These are phyloP conservation scores for Agraylea sexmaculata DNA, from an alignment of 1,140 invertebrate species.

Conservation along the genomic window DNA sequence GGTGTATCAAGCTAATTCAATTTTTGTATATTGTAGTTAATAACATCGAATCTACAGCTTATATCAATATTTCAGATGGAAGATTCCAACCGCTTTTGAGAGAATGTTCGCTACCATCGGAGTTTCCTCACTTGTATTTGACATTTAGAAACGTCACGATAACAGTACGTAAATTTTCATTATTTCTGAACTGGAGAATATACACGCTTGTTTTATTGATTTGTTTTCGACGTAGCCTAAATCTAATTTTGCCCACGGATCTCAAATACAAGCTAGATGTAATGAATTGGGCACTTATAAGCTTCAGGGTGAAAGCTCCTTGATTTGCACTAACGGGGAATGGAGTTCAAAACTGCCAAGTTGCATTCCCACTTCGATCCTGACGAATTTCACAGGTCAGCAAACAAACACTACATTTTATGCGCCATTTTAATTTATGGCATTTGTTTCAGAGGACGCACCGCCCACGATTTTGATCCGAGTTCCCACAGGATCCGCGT, in stretches of 20 bases:
- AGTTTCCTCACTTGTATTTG: slow-evolving; percentile 30
- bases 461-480: slow-evolving; percentile 74
- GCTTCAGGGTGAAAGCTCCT: slow-evolving; percentile 51
- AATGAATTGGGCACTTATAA: slow-evolving; percentile 72
- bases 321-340: slow-evolving; percentile 65
- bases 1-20: too few relatives aligned
- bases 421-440: slow-evolving; percentile 12
- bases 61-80: slow-evolving; percentile 17
- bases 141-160: slow-evolving; percentile 32
- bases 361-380: slow-evolving; percentile 66
- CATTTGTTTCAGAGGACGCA: slow-evolving; percentile 51
- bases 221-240: slow-evolving; percentile 26
- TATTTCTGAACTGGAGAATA: neutral
- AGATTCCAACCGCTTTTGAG: slow-evolving; percentile 30
- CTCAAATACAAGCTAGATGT: slow-evolving; percentile 58
- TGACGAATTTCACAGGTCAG: slow-evolving; percentile 74
- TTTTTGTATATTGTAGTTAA: neutral
- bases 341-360: slow-evolving; percentile 63
- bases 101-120: slow-evolving; percentile 31
- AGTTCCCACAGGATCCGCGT: slow-evolving; percentile 65
- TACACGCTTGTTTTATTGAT: slow-evolving; percentile 23
- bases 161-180: slow-evolving; percentile 11
- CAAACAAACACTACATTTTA: slow-evolving; percentile 8
- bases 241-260: slow-evolving; percentile 50
- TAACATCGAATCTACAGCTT: too few relatives aligned